Evolutionary conservation across 2,888 invertebrate species (phyloP), one percentile per base, ranked within the genome.

Genomic region (Arge pagana): DNA sequence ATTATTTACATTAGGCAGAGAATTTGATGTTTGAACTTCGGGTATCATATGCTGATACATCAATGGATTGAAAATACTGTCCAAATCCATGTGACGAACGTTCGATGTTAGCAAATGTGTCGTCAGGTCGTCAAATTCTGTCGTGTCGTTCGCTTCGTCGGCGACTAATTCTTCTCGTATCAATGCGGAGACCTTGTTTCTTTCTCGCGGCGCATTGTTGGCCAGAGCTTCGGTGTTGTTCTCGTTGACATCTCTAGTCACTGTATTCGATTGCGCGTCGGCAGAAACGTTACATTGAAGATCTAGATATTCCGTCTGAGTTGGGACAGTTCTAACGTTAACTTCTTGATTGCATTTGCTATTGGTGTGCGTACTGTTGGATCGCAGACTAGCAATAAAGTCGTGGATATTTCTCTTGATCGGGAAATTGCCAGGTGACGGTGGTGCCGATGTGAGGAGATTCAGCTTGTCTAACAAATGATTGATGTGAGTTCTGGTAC

Each of bases 21-120:
- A 50, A 30, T 41, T 42, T 1, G 41, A 39, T 7, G 50, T 19
- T 28, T 60, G 56, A 10, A 64, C 45, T 26, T 73, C 70, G 6
- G 71, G 68, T n/a, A 71, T 52, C 15, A 76, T 57, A 55, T 73
- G 71, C 19, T 66, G 65, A 57, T 76, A 77, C 4, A 77, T 57
- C 5, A 73, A 58, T 8, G 77, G 75, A 62, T 75, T 74, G 7
- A 74, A 64, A 42, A 72, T 67, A 31, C 57, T 63, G 36, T 69
- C 66, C 4, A 63, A 49, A 51, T 65, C 63, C 64, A 67, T 67
- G 18, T 71, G 70, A n/a, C 71, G 71, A 52, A 70, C 58, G 41
- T 73, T 73, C 0, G 71, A 66, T 6, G 68, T 59, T 48, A 74
- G 64, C 5, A 73, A 56, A 48, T 70, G 68, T 8, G 65, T 60